These are phyloP conservation scores for Balearica regulorum DNA, from an alignment of 2,797 vertebrate species.

Conservation along the genomic window DNA sequence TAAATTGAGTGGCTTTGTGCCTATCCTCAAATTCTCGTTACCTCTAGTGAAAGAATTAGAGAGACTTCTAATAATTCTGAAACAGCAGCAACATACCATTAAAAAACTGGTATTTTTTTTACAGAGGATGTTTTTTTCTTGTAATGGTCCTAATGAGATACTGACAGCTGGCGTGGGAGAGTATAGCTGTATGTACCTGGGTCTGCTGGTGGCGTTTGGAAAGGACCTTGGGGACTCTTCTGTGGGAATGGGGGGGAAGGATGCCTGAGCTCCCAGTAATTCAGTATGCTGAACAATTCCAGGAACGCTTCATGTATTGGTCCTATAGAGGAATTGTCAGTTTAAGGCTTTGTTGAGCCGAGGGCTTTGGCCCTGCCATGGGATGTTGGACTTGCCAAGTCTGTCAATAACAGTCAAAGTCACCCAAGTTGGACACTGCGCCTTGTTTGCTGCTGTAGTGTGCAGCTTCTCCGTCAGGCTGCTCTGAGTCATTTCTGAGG, in stretches of 20 bases:
- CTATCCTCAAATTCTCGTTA: neutral
- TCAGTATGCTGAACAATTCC: neutral
- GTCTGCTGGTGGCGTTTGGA: neutral
- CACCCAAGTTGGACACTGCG: accelerated
- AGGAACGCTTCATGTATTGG: accelerated
- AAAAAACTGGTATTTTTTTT: neutral
- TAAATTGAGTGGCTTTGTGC: neutral
- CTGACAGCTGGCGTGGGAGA: neutral
- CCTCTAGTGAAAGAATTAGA: neutral
- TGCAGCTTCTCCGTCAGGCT: neutral
- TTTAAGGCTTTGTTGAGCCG: accelerated
- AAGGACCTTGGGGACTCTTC: neutral
- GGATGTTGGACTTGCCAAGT: neutral
- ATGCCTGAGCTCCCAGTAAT: neutral
- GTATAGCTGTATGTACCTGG: neutral
- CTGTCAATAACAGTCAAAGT: accelerated
- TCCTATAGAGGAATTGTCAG: neutral
- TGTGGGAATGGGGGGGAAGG: neutral
- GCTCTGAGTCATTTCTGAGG: neutral
- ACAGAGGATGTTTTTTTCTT: neutral
- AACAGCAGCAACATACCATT: neutral
- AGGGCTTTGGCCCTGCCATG: neutral
- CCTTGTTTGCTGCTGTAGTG: accelerated
- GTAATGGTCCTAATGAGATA: neutral
- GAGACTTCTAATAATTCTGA: neutral